Evolutionary conservation across 2,797 vertebrate genomes (phyloP).

Genomic region (Sarcophilus harrisii): DNA sequence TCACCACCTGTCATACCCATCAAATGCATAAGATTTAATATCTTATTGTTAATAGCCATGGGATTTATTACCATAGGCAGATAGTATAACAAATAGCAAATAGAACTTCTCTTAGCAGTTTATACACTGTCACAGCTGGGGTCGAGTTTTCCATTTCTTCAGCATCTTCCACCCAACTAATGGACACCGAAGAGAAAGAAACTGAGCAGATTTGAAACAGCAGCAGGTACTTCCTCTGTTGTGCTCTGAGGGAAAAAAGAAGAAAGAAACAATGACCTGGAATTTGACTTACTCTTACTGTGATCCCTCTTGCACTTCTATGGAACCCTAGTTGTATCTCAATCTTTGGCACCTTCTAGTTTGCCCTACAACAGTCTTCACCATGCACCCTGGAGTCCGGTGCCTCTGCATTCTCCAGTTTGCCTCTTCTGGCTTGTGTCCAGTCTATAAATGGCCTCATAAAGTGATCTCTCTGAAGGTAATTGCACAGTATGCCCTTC

Average conservation of each 20-base stretch:
- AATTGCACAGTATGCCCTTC: neutral
- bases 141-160: neutral
- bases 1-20: neutral
- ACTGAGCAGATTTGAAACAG: neutral
- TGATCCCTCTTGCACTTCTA: too few relatives aligned
- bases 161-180: neutral
- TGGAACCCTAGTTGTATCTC: neutral
- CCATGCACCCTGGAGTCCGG: neutral
- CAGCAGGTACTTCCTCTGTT: neutral
- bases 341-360: neutral
- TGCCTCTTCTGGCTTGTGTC: neutral
- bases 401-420: neutral
- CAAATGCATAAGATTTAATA: neutral
- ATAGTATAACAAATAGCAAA: neutral
- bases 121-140: neutral
- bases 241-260: neutral
- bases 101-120: neutral
- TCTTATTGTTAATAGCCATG: neutral
- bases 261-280: neutral
- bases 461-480: neutral
- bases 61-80: neutral
- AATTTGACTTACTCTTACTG: neutral
- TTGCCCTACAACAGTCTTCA: neutral
- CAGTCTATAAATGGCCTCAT: neutral
- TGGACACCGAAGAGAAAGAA: neutral